Evolutionary conservation across 2,797 vertebrate genomes (phyloP).

Genomic region (Coracias cyanogaster): DNA sequence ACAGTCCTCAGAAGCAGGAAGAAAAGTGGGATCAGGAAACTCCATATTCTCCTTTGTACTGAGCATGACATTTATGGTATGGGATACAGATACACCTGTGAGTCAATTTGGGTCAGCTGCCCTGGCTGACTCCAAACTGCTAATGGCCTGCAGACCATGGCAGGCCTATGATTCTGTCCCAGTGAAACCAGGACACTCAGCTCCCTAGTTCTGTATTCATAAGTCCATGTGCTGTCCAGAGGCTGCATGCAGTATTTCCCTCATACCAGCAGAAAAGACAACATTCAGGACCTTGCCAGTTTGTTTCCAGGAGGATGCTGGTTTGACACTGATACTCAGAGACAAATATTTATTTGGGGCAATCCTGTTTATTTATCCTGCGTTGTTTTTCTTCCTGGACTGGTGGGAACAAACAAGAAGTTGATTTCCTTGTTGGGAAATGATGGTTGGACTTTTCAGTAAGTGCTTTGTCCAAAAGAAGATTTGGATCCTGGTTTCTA

Average conservation of each 20-base stretch:
- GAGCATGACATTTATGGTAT: not conserved
- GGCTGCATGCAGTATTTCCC: not conserved
- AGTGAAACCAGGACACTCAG: not conserved
- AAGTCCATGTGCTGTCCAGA: not conserved
- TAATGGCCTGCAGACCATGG: not conserved
- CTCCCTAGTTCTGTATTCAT: not conserved
- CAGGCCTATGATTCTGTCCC: not conserved
- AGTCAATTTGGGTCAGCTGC: not conserved
- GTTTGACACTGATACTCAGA: conserved; percentile 14
- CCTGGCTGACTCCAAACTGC: not conserved
- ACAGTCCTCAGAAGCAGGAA: not conserved
- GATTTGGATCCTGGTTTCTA: not conserved
- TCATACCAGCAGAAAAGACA: not conserved
- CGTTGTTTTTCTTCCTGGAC: conserved; percentile 37
- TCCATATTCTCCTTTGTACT: not conserved
- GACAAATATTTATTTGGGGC: conserved; percentile 41
- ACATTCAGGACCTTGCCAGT: not conserved
- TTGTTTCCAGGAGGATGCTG: not conserved
- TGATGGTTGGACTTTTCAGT: not conserved
- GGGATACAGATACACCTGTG: not conserved
- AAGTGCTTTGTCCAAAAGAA: not conserved
- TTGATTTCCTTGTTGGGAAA: conserved; percentile 24
- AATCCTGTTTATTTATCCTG: conserved; percentile 32
- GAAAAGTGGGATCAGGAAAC: not conserved
- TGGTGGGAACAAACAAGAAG: conserved; percentile 21